Conservation (phyloP, 2,888 invertebrate genomes). For the Drosophila glabriapex region DNA sequence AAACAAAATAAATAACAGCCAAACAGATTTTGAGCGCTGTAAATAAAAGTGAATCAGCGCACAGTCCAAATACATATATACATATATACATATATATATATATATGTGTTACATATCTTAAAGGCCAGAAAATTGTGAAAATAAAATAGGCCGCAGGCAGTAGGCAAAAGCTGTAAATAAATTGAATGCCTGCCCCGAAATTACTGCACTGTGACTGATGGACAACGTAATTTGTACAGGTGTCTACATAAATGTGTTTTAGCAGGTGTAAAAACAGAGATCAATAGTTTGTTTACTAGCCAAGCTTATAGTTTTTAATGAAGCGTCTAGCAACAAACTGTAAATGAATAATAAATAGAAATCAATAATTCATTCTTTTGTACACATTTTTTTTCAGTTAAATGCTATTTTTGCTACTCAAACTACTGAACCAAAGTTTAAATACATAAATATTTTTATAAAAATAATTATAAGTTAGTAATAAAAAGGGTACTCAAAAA, state of each 20-base stretch:
- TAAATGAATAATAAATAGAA: not conserved
- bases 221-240: conserved; percentile 11
- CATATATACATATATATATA: not conserved
- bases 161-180: not conserved
- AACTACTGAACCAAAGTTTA: not conserved
- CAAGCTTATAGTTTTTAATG: not conserved
- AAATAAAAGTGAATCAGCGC: conserved; percentile 39
- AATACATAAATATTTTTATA: too few species aligned
- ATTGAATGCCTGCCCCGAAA: not conserved
- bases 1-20: conserved; percentile 68
- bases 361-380: not conserved
- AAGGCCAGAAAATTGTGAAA: conserved; percentile 28
- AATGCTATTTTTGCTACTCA: not conserved
- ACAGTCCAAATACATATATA: not conserved
- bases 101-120: not conserved
- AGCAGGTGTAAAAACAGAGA: conserved; percentile 14
- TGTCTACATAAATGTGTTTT: conserved; percentile 5
- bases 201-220: conserved; percentile 11
- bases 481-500: not conserved
- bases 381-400: not conserved
- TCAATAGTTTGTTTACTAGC: not conserved
- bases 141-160: conserved; percentile 30
- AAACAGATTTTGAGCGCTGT: conserved; percentile 48
- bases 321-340: not conserved
- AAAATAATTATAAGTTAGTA: not conserved